These are phyloP conservation scores for Apteryx mantelli DNA, from an alignment of 2,113 vertebrate species.

Conservation along the genomic window DNA sequence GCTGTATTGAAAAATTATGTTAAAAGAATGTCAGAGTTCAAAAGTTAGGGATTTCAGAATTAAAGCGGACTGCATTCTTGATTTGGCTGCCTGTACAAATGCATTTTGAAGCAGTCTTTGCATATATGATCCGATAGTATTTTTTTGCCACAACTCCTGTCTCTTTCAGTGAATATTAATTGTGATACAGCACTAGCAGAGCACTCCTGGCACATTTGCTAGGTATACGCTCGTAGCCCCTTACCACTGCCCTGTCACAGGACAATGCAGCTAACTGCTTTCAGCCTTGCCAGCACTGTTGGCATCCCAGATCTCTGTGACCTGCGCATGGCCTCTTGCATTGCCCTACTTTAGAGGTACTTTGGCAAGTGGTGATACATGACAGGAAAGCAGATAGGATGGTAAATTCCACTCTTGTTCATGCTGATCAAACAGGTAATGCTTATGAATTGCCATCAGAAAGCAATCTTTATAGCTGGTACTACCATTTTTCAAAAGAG, in stretches of 20 bases:
- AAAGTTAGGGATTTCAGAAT: slow-evolving; percentile 32
- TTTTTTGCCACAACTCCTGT: not conserved
- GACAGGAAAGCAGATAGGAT: not conserved
- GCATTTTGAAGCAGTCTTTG: not conserved
- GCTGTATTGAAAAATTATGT: not conserved
- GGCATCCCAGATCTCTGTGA: not conserved
- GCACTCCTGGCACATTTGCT: not conserved
- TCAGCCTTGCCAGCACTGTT: not conserved
- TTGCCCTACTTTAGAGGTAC: not conserved
- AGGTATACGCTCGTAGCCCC: not conserved
- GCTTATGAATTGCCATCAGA: not conserved
- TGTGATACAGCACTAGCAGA: not conserved
- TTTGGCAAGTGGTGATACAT: not conserved
- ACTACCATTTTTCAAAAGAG: not conserved
- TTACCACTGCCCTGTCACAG: not conserved
- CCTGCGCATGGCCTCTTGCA: not conserved
- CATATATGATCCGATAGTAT: not conserved
- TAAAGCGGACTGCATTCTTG: not conserved
- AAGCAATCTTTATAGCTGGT: not conserved
- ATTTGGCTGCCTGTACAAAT: slow-evolving; percentile 1
- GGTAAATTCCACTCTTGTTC: not conserved
- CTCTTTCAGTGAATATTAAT: not conserved
- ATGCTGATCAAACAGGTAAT: not conserved
- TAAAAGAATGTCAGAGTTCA: slow-evolving; percentile 36
- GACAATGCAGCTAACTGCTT: not conserved